phyloP scores from a whole-genome alignment of 2,888 invertebrate genomes.

The Synanthedon formicaeformis region DNA sequence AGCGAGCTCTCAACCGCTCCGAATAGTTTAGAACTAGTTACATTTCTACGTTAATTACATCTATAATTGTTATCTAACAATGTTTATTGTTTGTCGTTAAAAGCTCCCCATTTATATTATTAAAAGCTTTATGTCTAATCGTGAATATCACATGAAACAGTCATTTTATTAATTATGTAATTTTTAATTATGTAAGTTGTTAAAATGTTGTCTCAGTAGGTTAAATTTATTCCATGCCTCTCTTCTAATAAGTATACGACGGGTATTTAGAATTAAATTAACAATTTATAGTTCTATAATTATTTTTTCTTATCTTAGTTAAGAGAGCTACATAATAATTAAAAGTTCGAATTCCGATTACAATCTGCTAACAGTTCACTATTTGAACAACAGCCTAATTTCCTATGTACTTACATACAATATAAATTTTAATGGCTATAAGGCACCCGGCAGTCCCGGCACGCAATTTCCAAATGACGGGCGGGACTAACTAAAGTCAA shows the following conservation, averaged over 20 bases:
- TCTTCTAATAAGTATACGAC: too few species aligned
- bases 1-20: slow-evolving; percentile 11
- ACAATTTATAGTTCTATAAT: too few species aligned
- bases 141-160: not conserved
- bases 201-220: not conserved
- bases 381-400: slow-evolving; percentile 58
- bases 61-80: not conserved
- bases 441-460: slow-evolving; percentile 26
- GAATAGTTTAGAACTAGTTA: not conserved
- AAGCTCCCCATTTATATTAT: not conserved
- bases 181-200: not conserved
- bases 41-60: not conserved
- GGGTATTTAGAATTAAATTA: too few species aligned
- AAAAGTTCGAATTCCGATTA: slow-evolving; percentile 40
- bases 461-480: slow-evolving; percentile 63
- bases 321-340: slow-evolving; percentile 7
- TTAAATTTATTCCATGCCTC: too few species aligned
- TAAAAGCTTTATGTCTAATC: not conserved
- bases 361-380: slow-evolving; percentile 48
- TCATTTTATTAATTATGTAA: not conserved
- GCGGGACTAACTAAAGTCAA: slow-evolving; percentile 50
- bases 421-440: slow-evolving; percentile 61
- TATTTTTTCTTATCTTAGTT: too few species aligned
- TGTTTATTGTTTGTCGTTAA: not conserved
- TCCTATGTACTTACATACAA: slow-evolving; percentile 48